Percentiles rank a stretch among this genome's conserved stretches.
Evolutionary conservation across 2,888 invertebrate species (phyloP).

Genomic region (Hanleya hanleyi): DNA sequence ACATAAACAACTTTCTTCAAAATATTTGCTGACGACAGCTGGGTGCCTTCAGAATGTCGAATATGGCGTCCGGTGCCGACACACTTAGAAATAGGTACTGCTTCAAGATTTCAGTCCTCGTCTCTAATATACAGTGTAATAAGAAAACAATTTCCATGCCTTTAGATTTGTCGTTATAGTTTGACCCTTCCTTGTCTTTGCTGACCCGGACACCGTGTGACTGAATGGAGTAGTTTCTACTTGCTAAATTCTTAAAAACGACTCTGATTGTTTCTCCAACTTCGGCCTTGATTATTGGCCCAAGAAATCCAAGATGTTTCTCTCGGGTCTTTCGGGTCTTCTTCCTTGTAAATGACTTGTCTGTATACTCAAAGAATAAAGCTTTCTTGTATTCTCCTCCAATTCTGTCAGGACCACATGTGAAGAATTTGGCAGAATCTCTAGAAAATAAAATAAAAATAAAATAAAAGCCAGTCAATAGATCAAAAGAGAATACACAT

Average conservation of each 20-base stretch:
- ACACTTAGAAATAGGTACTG: too few relatives aligned
- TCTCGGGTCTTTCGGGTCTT: not conserved
- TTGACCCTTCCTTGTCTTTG: not conserved
- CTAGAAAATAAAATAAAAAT: not conserved
- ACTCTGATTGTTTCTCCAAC: slow-evolving; percentile 19
- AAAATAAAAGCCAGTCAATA: too few relatives aligned
- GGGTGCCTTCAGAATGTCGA: too few relatives aligned
- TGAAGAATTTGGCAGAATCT: not conserved
- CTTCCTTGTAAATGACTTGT: slow-evolving; percentile 6
- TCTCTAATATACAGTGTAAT: too few relatives aligned
- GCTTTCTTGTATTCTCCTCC: slow-evolving; percentile 27
- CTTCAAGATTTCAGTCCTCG: too few relatives aligned
- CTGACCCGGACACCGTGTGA: slow-evolving; percentile 26
- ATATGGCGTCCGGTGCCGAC: too few relatives aligned
- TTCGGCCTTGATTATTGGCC: slow-evolving; percentile 16
- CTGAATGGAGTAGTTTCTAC: slow-evolving; percentile 27
- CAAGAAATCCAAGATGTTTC: slow-evolving; percentile 14
- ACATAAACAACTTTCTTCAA: too few relatives aligned
- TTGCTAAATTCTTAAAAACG: slow-evolving; percentile 30
- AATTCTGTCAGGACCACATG: slow-evolving; percentile 5
- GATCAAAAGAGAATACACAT: too few relatives aligned
- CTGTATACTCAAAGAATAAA: slow-evolving; percentile 21
- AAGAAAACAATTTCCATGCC: not conserved
- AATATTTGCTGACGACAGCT: too few relatives aligned
- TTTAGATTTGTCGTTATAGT: slow-evolving; percentile 1